These are phyloP conservation scores for Pantelozetes paolii DNA, from an alignment of 2,888 invertebrate genomes.

Conservation along the genomic window DNA sequence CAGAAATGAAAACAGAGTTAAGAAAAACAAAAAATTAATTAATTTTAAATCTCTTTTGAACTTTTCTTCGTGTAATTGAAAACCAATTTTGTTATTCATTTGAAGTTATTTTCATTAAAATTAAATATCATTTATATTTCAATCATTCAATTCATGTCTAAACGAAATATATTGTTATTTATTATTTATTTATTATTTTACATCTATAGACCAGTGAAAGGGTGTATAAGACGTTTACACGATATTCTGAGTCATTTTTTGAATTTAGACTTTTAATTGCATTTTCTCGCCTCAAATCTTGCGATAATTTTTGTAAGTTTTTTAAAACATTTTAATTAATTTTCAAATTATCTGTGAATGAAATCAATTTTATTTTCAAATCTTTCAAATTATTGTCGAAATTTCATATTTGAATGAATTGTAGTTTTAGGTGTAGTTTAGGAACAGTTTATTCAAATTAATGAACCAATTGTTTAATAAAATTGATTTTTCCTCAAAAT, in stretches of 20 bases:
- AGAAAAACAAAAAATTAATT: too few species aligned
- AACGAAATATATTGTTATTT: not conserved
- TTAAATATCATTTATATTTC: not conserved
- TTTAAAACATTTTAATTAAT: too few species aligned
- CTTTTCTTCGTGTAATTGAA: too few species aligned
- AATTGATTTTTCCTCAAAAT: too few species aligned
- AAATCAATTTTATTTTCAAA: too few species aligned
- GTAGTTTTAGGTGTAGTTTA: too few species aligned
- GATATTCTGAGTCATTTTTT: not conserved
- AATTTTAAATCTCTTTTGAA: too few species aligned
- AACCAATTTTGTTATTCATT: not conserved
- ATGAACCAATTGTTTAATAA: too few species aligned
- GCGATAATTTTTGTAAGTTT: not conserved
- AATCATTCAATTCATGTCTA: constrained; percentile 5
- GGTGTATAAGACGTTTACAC: constrained; percentile 12
- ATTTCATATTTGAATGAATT: too few species aligned
- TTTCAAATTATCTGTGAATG: too few species aligned
- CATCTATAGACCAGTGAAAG: constrained; percentile 9
- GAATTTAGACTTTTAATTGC: constrained; percentile 15
- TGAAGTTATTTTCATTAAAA: not conserved
- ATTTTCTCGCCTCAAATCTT: not conserved
- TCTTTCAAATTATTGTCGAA: too few species aligned
- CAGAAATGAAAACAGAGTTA: not conserved
- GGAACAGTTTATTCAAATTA: too few species aligned
- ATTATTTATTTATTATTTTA: constrained; percentile 22